Evolutionary conservation across 2,797 vertebrate species (phyloP).

Genomic region (Urophycis tenuis): DNA sequence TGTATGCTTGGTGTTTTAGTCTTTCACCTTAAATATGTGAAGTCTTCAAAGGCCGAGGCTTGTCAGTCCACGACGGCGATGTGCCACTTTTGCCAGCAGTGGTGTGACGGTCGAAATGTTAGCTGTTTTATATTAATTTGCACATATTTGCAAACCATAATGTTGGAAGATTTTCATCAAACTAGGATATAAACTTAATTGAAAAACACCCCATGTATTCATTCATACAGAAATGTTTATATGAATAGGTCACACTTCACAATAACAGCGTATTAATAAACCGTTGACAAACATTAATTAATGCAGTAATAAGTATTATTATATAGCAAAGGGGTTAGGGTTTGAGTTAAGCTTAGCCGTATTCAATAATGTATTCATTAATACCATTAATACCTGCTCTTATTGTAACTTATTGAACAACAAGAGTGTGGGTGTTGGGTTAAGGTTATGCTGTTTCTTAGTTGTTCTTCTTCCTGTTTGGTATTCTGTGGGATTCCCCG

Average conservation of each 20-base stretch:
- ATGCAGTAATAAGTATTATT: too few species aligned
- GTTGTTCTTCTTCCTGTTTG: neutral
- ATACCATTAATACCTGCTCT: too few species aligned
- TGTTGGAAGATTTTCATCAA: neutral
- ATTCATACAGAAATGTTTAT: neutral
- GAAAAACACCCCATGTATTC: neutral
- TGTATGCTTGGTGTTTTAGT: slow-evolving; percentile 1
- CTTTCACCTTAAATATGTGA: neutral
- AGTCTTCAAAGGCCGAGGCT: neutral
- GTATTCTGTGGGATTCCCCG: neutral
- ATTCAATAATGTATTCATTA: too few species aligned
- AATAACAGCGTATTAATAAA: too few species aligned
- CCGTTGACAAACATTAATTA: too few species aligned
- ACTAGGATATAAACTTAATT: neutral
- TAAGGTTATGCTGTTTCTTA: too few species aligned
- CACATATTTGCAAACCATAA: neutral
- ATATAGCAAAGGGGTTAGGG: too few species aligned
- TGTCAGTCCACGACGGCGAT: neutral
- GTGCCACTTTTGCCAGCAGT: neutral
- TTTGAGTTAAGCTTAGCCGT: too few species aligned
- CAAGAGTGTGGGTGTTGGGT: neutral
- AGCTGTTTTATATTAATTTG: neutral
- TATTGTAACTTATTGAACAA: neutral
- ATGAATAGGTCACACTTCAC: neutral
- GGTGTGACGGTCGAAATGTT: neutral